Evolutionary conservation across 2,888 invertebrate genomes (phyloP), one percentile per base, ranked within the genome.

Genomic region (Nomada ruficornis): DNA sequence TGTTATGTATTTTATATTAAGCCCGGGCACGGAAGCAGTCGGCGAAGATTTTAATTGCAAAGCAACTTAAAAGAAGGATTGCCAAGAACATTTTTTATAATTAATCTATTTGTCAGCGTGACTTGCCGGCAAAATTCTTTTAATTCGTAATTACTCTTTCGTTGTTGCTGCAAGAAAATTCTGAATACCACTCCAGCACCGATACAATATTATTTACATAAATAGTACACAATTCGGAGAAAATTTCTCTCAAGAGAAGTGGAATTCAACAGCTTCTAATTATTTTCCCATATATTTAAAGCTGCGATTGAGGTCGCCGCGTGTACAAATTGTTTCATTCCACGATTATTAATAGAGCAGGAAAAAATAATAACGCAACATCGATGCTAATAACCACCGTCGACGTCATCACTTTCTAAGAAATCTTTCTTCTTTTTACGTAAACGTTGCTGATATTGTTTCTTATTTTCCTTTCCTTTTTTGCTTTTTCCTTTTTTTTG

Each of bases 291-390:
- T 44, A 26, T 20, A 29, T 71, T 62, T 36, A n/a, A 50, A 23
- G 3, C 47, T 11, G 10, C 20, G 7, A 47, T 69, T 44, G 76
- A 5, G 2, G 18, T 55, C 44, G 47, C 23, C 15, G 20, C 50
- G 15, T 63, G 52, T 36, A 64, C 18, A 62, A n/a, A 62, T 71
- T 29, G 65, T 50, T 77, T 67, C 50, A 42, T 52, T 63, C 47
- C 64, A 42, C 54, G 29, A 23, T 11, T 26, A 63, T 79, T 69
- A 79, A 52, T 75, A 75, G 78, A 79, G 57, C 78, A 55, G 26
- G 44, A 60, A 63, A 52, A 57, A 64, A 18, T 75, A 75, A 52
- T 63, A 59, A 57, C 42, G 54, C 44, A 36, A 11, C 71, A 9
- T 36, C 26, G 20, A 26, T n/a, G 42, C 50, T 73, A 73, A 73